Evolutionary conservation across 2,797 vertebrate genomes (phyloP).

Genomic region (Acipenser oxyrinchus): DNA sequence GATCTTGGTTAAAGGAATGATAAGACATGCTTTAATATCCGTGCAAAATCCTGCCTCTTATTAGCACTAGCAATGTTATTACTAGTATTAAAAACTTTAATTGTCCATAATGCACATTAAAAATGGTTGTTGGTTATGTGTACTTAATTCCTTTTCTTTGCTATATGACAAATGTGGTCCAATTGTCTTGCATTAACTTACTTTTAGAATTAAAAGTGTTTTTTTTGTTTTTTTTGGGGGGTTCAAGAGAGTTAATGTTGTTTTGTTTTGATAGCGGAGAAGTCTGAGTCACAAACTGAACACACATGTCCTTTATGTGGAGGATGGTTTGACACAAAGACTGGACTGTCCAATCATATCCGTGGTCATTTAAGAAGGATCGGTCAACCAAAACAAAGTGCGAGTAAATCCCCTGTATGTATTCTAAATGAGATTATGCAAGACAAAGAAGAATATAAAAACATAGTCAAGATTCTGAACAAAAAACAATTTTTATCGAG

Average conservation of each 20-base stretch:
- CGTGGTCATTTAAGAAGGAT: constrained; percentile 95
- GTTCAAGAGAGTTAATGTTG: constrained; percentile 6
- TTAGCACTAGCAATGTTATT: no score
- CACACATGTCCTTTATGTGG: constrained; percentile 91
- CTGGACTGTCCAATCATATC: constrained; percentile 95
- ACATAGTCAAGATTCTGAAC: constrained; percentile 84
- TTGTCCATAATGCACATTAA: not conserved
- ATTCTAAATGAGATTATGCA: constrained; percentile 94
- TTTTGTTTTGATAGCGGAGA: constrained; percentile 56
- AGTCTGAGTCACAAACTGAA: constrained; percentile 73
- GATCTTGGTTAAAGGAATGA: no score
- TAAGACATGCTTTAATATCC: no score
- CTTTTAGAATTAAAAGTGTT: constrained; percentile 13
- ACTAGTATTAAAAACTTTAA: not conserved
- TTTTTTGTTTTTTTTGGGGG: constrained; percentile 12
- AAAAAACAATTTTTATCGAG: constrained; percentile 76
- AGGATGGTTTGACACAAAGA: constrained; percentile 92
- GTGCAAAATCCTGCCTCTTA: no score
- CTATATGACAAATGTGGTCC: no score
- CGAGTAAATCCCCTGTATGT: constrained; percentile 85
- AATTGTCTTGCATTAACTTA: constrained; percentile 12
- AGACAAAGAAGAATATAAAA: constrained; percentile 89
- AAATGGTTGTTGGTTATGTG: no score
- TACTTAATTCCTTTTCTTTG: no score
- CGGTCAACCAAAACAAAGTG: constrained; percentile 77